Evolutionary conservation across 2,797 vertebrate species (phyloP), one percentile per base, ranked within the genome.

Genomic region (Phrynocephalus vlangalii): DNA sequence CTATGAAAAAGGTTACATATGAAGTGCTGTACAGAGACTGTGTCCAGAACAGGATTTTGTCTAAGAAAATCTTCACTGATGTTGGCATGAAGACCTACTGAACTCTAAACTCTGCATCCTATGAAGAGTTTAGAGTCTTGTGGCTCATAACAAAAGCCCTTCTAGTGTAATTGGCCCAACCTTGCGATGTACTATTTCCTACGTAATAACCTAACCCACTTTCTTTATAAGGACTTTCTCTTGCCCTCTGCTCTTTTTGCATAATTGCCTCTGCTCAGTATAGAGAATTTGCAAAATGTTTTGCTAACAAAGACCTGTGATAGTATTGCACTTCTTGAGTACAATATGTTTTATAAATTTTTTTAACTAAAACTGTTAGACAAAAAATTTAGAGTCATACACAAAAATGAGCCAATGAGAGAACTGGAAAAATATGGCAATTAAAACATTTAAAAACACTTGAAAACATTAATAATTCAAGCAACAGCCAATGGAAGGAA

Each of bases 1-100:
- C 60, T 56, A 33, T 85, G 78, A 70, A 52, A 88, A 67, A 33
- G 26, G 66, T 84, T 66, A 18, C 28, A 22, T 79, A 66, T 72
- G 33, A 79, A 88, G 79, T 84, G 38, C 52, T 63, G 26, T 72
- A 67, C 38, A 72, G n/a, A 79, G 44, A 4, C 10, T 79, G 71
- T 78, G n/a, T 66, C 68, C 77, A 84, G 28, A 28, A 48, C 66
- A 71, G 24, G 5, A 77, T 71, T 48, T 67, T 1, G 70, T 2
- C 83, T 77, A 75, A 66, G 38, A 26, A 18, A 33, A 10, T 79
- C 11, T 13, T 84, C 10, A 60, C 33, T 33, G 9, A 60, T 63
- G 71, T 60, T 44, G 60, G 24, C 30, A 38, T 82, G 22, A 56
- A 22, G 9, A 60, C 20, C 11, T 78, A 16, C 15, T 81, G 38